Evolutionary conservation across 2,888 invertebrate genomes (phyloP).

Genomic region (Tanypteryx hageni): DNA sequence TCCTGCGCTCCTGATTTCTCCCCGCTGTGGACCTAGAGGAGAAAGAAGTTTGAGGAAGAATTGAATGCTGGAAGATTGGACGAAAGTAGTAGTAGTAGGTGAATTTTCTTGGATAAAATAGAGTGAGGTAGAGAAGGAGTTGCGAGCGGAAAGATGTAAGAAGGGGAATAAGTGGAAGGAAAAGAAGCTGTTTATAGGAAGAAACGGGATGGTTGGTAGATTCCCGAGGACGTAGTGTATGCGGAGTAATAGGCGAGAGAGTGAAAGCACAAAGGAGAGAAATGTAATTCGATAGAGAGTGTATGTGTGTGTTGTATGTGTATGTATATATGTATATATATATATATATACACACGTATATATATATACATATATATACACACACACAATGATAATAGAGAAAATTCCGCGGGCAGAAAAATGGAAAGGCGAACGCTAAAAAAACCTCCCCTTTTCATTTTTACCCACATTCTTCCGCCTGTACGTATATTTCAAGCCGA

Average conservation of each 20-base stretch:
- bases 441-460: neutral
- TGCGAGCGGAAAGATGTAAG: neutral
- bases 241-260: no score
- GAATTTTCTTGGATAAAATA: neutral
- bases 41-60: neutral
- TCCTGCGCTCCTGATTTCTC: neutral
- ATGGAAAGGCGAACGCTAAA: neutral
- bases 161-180: neutral
- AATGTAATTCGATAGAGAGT: no score
- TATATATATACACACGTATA: no score
- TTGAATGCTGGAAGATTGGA: neutral
- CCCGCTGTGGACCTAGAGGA: neutral
- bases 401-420: neutral
- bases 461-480: slow-evolving; percentile 25
- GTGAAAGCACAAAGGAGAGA: no score
- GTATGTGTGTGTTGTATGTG: no score
- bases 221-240: no score
- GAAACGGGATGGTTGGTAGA: no score
- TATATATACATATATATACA: no score
- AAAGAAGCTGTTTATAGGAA: neutral
- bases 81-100: neutral
- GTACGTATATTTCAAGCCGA: slow-evolving; percentile 31
- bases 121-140: neutral
- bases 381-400: neutral
- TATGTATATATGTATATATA: no score